Evolutionary conservation across 2,797 vertebrate genomes (phyloP).

Genomic region (Hippocampus kuda): DNA sequence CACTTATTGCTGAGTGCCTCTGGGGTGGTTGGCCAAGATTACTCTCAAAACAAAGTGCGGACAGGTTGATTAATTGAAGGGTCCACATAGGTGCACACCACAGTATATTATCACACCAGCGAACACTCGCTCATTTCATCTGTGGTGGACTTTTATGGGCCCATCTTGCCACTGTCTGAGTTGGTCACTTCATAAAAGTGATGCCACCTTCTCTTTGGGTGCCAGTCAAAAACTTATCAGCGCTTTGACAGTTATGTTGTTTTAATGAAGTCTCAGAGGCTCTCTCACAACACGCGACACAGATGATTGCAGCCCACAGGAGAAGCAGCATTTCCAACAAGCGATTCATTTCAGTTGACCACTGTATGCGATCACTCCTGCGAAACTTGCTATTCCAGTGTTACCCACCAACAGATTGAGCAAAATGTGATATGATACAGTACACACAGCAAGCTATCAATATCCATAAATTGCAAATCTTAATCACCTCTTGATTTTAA

Average conservation of each 20-base stretch:
- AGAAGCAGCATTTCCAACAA: neutral
- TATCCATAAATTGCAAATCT: too few species aligned
- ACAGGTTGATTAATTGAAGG: conserved; percentile 75
- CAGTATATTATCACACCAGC: conserved; percentile 70
- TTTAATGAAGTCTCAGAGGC: conserved; percentile 16
- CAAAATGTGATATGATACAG: neutral
- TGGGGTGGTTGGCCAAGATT: conserved; percentile 68
- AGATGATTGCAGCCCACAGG: conserved; percentile 12
- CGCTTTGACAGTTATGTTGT: neutral
- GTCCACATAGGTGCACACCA: conserved; percentile 59
- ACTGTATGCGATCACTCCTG: neutral
- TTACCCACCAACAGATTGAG: neutral
- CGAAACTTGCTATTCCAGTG: neutral
- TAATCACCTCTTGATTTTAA: too few species aligned
- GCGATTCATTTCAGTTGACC: neutral
- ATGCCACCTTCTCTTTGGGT: conserved; percentile 38
- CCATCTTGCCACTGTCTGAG: conserved; percentile 61
- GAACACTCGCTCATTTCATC: conserved; percentile 61
- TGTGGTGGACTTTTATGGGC: conserved; percentile 61
- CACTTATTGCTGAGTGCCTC: conserved; percentile 71
- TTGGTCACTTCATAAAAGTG: conserved; percentile 63
- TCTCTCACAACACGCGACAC: conserved; percentile 17
- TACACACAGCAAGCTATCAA: neutral
- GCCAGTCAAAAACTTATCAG: conserved; percentile 40
- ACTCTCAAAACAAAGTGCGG: conserved; percentile 74